phyloP scores from a whole-genome alignment of 1,140 invertebrate species.

The Brachionus paranguensis region DNA sequence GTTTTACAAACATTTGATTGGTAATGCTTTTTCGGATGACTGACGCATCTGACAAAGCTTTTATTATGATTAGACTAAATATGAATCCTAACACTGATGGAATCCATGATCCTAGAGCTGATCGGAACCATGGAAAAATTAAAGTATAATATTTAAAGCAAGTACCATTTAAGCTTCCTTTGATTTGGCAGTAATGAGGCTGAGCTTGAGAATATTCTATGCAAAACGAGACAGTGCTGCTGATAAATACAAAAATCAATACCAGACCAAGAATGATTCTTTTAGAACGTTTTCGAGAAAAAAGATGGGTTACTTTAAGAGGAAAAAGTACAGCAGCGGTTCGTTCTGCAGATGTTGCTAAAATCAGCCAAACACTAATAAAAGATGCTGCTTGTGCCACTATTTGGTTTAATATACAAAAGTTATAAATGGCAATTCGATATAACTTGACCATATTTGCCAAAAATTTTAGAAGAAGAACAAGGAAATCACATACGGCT shows the following conservation, averaged over 20 bases:
- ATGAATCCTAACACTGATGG: background rate
- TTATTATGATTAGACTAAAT: background rate
- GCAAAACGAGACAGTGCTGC: background rate
- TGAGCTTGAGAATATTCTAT: background rate
- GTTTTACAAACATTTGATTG: background rate
- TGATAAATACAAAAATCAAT: background rate
- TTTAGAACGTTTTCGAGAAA: conserved; percentile 14
- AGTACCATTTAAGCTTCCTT: background rate
- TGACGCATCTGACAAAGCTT: background rate
- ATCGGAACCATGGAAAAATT: conserved; percentile 3
- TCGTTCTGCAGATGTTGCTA: conserved; percentile 6
- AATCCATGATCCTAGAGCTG: conserved; percentile 2
- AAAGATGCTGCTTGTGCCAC: conserved; percentile 28
- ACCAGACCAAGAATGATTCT: background rate
- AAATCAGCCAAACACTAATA: conserved; percentile 18
- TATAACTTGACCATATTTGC: conserved; percentile 38
- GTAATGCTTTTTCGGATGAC: background rate
- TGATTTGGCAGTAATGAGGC: conserved; percentile 16
- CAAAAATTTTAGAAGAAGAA: background rate
- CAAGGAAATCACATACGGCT: background rate
- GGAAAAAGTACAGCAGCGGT: background rate
- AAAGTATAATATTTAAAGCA: conserved; percentile 19
- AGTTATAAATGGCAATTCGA: background rate
- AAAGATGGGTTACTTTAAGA: background rate
- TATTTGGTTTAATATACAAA: conserved; percentile 5